Evolutionary conservation across 2,797 vertebrate species (phyloP).

Genomic region (Hapalemur alaotrensis): DNA sequence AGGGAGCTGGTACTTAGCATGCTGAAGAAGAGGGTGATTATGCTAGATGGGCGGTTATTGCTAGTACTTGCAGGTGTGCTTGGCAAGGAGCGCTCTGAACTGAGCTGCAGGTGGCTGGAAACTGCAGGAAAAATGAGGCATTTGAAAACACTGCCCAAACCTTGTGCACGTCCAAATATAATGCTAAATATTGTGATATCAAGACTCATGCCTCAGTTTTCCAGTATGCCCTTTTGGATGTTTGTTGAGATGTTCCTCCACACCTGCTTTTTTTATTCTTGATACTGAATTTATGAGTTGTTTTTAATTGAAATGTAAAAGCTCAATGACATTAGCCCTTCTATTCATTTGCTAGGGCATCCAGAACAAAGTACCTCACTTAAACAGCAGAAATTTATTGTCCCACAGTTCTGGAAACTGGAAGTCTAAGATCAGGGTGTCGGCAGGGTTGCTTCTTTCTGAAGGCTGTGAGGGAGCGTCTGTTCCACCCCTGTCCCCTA

Average conservation of each 20-base stretch:
- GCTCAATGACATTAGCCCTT: background rate
- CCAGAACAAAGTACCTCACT: background rate
- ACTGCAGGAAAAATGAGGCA: background rate
- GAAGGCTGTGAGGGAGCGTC: background rate
- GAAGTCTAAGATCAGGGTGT: background rate
- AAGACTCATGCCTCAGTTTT: background rate
- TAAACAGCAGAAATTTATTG: background rate
- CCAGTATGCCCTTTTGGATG: fast-evolving
- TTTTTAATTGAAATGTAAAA: background rate
- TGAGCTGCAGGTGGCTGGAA: background rate
- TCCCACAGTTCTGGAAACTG: background rate
- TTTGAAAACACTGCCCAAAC: background rate
- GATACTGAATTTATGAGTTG: background rate
- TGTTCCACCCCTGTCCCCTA: fast-evolving
- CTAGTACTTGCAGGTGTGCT: background rate
- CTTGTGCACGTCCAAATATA: fast-evolving
- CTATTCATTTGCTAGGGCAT: background rate
- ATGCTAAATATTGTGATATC: fast-evolving
- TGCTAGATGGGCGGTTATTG: background rate
- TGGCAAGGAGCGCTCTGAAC: background rate
- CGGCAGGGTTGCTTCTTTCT: background rate
- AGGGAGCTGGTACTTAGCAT: background rate
- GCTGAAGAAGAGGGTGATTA: background rate
- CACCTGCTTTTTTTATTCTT: background rate
- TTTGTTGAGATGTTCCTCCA: background rate